Percentiles rank a stretch among this genome's conserved stretches.
Conservation (phyloP, 2,888 invertebrate species). For the Blastobasis adustella region DNA sequence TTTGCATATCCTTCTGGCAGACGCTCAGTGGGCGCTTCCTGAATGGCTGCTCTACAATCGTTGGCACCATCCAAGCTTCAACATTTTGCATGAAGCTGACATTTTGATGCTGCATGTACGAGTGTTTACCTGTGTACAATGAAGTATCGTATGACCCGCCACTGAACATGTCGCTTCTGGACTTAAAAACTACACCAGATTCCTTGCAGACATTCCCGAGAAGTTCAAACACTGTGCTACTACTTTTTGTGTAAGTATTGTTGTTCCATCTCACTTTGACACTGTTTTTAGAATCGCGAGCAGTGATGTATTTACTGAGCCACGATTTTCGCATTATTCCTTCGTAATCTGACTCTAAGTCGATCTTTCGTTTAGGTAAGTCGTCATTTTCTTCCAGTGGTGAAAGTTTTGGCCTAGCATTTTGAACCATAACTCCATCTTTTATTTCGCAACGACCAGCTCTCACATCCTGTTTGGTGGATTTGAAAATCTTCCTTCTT, state of each 20-base stretch:
- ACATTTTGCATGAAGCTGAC: conserved; percentile 44
- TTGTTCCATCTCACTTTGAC: conserved; percentile 55
- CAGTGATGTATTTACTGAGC: conserved; percentile 40
- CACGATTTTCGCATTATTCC: conserved; percentile 37
- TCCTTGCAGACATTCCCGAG: conserved; percentile 47
- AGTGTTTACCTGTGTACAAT: conserved; percentile 19
- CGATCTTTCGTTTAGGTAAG: conserved; percentile 4
- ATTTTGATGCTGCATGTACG: conserved; percentile 17
- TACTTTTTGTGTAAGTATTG: conserved; percentile 43
- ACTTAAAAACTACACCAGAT: conserved; percentile 32
- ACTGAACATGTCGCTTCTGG: conserved; percentile 40
- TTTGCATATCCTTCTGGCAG: no score
- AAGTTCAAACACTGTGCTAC: conserved; percentile 48
- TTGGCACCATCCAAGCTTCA: conserved; percentile 58
- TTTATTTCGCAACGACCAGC: conserved; percentile 51
- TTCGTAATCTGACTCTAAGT: conserved; percentile 19
- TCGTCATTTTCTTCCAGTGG: conserved; percentile 4
- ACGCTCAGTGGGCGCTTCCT: no score
- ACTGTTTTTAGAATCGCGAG: conserved; percentile 39
- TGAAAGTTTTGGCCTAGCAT: conserved; percentile 20
- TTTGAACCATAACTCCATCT: conserved; percentile 42
- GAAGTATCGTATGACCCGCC: conserved; percentile 28
- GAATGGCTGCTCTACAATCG: conserved; percentile 14
- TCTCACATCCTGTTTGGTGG: conserved; percentile 41
- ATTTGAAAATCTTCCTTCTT: conserved; percentile 25